Conservation (phyloP, 1,140 invertebrate species). For the Philotrypesis tridentata region DNA sequence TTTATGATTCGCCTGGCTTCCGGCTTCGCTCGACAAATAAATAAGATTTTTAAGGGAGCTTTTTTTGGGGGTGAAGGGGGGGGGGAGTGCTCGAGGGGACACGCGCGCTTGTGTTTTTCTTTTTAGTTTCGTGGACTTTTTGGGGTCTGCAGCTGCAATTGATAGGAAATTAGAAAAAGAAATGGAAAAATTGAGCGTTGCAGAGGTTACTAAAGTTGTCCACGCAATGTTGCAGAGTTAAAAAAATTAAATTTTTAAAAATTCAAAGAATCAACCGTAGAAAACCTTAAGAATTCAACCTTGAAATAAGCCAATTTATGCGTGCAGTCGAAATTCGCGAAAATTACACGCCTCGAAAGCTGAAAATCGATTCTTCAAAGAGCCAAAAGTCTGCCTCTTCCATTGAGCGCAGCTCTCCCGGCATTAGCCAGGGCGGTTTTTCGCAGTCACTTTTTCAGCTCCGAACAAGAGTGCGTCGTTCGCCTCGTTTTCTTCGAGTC, state of each 20-base stretch:
- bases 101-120: not conserved
- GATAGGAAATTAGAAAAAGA: too few relatives aligned
- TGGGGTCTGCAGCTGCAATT: too few relatives aligned
- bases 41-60: not conserved
- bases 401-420: not conserved
- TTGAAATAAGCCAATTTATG: too few relatives aligned
- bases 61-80: not conserved
- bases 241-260: too few relatives aligned
- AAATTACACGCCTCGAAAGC: conserved; percentile 21
- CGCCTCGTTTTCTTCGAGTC: not conserved
- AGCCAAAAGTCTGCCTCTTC: not conserved
- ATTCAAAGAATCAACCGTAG: too few relatives aligned
- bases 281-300: not conserved
- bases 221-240: too few relatives aligned
- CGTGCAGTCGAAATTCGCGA: too few relatives aligned
- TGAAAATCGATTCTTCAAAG: conserved; percentile 11
- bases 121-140: too few relatives aligned
- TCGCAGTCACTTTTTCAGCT: conserved; percentile 32
- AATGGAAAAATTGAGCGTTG: too few relatives aligned
- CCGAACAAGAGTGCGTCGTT: conserved; percentile 1
- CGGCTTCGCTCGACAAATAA: not conserved
- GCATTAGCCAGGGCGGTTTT: not conserved
- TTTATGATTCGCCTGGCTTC: not conserved
- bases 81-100: too few relatives aligned
- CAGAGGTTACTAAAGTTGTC: too few relatives aligned